These are phyloP conservation scores for Bubalus kerabau DNA, from an alignment of 2,113 vertebrate species.

Conservation along the genomic window DNA sequence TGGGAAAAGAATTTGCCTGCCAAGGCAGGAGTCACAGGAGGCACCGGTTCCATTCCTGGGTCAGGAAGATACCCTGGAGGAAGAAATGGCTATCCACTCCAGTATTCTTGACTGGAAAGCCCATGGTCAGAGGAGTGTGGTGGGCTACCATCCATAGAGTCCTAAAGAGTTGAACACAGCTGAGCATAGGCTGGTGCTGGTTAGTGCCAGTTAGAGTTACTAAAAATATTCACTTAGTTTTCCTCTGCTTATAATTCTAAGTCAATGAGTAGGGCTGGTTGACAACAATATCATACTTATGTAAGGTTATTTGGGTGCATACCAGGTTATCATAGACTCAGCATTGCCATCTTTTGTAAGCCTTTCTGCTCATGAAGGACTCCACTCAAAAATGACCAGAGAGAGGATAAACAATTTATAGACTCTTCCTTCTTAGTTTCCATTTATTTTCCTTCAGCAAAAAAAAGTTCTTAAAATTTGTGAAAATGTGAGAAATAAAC, in stretches of 20 bases:
- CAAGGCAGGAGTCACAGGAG: not conserved
- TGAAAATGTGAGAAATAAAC: not conserved
- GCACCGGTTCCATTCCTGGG: not conserved
- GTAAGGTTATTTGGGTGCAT: not conserved
- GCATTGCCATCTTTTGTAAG: not conserved
- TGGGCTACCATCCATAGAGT: accelerated
- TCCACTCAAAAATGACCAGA: not conserved
- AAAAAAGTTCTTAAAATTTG: not conserved
- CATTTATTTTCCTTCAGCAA: not conserved
- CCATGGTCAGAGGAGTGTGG: not conserved
- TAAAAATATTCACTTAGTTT: not conserved
- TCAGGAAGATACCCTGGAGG: not conserved
- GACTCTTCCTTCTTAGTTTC: not conserved
- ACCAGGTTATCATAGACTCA: not conserved
- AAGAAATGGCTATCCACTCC: not conserved
- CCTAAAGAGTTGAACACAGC: accelerated
- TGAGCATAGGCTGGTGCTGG: not conserved
- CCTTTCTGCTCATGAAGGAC: not conserved
- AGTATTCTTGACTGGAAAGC: not conserved
- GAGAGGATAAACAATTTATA: not conserved
- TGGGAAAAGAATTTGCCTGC: not conserved
- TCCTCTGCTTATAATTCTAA: not conserved
- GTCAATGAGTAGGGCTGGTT: not conserved
- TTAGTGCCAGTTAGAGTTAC: not conserved
- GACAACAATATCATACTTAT: not conserved